phyloP scores from a whole-genome alignment of 2,113 vertebrate genomes.

The Gallinago paraguaiae region DNA sequence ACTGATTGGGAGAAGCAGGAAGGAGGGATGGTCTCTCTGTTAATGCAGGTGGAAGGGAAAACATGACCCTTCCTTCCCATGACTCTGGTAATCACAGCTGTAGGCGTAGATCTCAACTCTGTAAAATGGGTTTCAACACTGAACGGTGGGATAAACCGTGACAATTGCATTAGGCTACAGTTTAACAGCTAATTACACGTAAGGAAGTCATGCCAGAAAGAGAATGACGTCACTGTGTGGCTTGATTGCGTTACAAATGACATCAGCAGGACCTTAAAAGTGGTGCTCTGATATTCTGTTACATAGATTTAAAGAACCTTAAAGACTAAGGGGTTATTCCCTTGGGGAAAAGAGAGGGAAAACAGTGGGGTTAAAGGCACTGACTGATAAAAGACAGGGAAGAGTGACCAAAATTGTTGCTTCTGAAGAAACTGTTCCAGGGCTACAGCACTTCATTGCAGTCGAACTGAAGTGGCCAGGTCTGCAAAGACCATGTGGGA shows the following conservation, averaged over 20 bases:
- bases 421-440: neutral
- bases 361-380: neutral
- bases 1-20: neutral
- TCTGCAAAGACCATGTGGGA: neutral
- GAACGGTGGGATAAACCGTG: rapidly evolving
- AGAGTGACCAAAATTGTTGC: neutral
- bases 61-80: neutral
- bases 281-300: neutral
- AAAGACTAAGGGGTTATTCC: neutral
- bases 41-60: neutral
- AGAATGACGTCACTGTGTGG: neutral
- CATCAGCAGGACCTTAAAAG: neutral
- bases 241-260: neutral
- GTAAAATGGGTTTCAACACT: neutral
- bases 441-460: neutral
- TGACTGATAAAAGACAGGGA: neutral
- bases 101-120: rapidly evolving
- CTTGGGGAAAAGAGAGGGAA: neutral
- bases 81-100: neutral
- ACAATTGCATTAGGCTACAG: neutral
- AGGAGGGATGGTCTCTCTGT: neutral
- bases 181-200: neutral
- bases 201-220: neutral
- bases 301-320: neutral
- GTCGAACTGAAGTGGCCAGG: neutral